phyloP scores from a whole-genome alignment of 2,113 vertebrate genomes.

The Chrysemys picta region DNA sequence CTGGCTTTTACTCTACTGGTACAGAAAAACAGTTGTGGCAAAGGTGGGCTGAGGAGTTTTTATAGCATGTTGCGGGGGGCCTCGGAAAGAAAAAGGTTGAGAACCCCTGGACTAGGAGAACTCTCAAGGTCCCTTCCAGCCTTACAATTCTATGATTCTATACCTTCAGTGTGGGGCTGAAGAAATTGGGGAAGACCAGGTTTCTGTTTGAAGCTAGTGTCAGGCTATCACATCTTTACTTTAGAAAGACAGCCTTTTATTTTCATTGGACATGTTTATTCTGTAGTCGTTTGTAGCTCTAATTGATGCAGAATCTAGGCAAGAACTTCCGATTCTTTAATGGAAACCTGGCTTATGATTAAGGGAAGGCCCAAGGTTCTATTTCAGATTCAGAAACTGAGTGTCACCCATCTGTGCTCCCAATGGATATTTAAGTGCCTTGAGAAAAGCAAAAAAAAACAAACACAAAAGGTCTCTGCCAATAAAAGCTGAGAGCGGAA shows the following conservation, averaged over 20 bases:
- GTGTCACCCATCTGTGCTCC: neutral
- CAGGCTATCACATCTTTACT: neutral
- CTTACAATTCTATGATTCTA: too few relatives aligned
- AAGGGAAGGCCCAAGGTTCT: neutral
- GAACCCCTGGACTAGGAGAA: too few relatives aligned
- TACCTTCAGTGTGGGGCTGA: neutral
- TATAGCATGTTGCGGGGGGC: too few relatives aligned
- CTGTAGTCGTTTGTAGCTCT: neutral
- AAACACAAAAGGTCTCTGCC: neutral
- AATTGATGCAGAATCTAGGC: neutral
- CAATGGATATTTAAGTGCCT: neutral
- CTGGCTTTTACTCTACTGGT: too few relatives aligned
- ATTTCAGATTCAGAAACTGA: neutral
- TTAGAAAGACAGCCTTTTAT: conserved; percentile 8
- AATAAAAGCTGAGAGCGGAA: neutral
- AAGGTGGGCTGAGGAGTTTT: too few relatives aligned
- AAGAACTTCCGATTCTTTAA: rapidly evolving
- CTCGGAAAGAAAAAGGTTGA: too few relatives aligned
- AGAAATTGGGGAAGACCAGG: neutral
- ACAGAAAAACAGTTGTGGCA: too few relatives aligned
- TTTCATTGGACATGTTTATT: neutral
- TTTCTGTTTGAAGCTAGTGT: conserved; percentile 15
- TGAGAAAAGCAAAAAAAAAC: neutral
- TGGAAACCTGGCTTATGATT: rapidly evolving
- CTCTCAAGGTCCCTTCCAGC: too few relatives aligned